These are phyloP conservation scores for Odontomachus brunneus DNA, from an alignment of 1,140 invertebrate species.

Conservation along the genomic window DNA sequence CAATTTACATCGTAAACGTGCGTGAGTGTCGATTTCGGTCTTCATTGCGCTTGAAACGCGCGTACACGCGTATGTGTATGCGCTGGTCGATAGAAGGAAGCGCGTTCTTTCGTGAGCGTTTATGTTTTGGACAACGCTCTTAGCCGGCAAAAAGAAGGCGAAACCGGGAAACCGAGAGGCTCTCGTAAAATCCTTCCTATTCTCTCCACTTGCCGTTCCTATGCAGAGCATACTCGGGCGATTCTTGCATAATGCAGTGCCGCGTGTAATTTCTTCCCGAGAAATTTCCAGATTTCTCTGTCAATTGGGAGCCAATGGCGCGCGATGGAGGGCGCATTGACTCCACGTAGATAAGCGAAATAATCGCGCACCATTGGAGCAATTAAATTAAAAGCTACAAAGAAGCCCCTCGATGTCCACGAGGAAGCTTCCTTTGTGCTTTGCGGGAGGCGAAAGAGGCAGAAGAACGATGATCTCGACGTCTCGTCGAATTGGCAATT, in stretches of 20 bases:
- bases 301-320: constrained; percentile 44
- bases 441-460: constrained; percentile 58
- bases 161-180: constrained; percentile 23
- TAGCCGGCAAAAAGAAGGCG: constrained; percentile 12
- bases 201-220: constrained; percentile 25
- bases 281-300: constrained; percentile 63
- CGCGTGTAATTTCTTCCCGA: constrained; percentile 47
- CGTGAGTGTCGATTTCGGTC: constrained; percentile 11
- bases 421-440: constrained; percentile 66
- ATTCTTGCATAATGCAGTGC: constrained; percentile 52
- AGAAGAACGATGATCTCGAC: constrained; percentile 64
- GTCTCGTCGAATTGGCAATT: constrained; percentile 48
- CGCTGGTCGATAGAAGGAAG: too few species aligned
- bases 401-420: neutral
- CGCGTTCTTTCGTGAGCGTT: constrained; percentile 35
- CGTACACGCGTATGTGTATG: neutral
- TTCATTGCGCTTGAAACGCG: neutral
- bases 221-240: constrained; percentile 18
- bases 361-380: constrained; percentile 62
- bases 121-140: constrained; percentile 36
- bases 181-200: constrained; percentile 36
- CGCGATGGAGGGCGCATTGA: neutral
- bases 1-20: constrained; percentile 43
- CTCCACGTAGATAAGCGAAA: constrained; percentile 62
- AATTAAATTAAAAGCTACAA: constrained; percentile 68